Evolutionary conservation across 2,888 invertebrate genomes (phyloP).

Genomic region (Ophioninae sp.): DNA sequence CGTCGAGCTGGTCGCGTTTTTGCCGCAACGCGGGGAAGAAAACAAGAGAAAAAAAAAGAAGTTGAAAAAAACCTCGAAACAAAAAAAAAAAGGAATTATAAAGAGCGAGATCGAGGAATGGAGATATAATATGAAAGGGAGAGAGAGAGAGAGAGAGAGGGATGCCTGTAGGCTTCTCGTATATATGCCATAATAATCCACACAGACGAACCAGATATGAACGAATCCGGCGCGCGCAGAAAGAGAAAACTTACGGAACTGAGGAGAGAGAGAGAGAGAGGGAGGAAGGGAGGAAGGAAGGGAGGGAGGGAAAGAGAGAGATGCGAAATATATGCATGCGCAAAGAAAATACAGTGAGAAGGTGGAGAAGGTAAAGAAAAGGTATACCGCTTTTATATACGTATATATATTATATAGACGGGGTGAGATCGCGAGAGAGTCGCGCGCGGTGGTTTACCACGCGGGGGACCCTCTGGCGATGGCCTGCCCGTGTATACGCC

Average conservation of each 20-base stretch:
- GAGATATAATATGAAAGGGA: not conserved
- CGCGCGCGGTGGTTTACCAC: constrained; percentile 50
- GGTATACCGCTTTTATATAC: not conserved
- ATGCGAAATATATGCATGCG: constrained; percentile 17
- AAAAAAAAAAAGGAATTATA: constrained; percentile 9
- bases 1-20: constrained; percentile 38
- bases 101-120: not conserved
- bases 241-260: constrained; percentile 1
- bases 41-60: constrained; percentile 41
- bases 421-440: constrained; percentile 53
- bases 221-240: not conserved
- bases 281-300: constrained; percentile 17
- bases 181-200: constrained; percentile 16
- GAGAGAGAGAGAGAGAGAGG: not conserved
- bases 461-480: constrained; percentile 71
- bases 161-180: constrained; percentile 14
- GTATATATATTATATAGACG: constrained; percentile 6
- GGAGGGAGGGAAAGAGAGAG: constrained; percentile 16
- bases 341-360: constrained; percentile 25
- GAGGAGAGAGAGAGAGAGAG: not conserved
- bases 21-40: constrained; percentile 35
- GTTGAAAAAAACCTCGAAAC: not conserved
- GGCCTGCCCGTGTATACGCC: constrained; percentile 78
- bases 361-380: constrained; percentile 43
- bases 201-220: constrained; percentile 4